phyloP scores from a whole-genome alignment of 2,888 invertebrate species.

The Danaus chrysippus region DNA sequence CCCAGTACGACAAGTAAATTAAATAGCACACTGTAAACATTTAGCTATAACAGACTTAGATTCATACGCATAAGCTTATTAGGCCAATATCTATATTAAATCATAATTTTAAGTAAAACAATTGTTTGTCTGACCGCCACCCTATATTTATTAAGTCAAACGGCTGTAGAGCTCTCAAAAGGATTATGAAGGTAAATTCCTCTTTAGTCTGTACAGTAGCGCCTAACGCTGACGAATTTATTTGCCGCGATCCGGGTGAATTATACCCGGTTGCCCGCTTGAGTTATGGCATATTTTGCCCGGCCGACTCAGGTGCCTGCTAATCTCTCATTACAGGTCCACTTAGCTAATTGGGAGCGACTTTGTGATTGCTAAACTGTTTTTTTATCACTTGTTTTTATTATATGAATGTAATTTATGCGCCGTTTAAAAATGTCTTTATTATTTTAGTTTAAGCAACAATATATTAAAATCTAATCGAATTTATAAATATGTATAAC shows the following conservation, averaged over 20 bases:
- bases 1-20: constrained; percentile 24
- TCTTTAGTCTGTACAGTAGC: constrained; percentile 18
- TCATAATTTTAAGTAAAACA: not conserved
- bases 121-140: not conserved
- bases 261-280: constrained; percentile 50
- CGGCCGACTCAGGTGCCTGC: constrained; percentile 60
- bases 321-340: constrained; percentile 70
- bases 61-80: constrained; percentile 9
- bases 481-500: no score
- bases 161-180: no score
- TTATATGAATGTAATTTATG: not conserved
- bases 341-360: constrained; percentile 60
- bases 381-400: not conserved
- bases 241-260: constrained; percentile 63
- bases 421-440: no score
- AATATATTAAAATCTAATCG: no score
- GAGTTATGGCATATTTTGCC: constrained; percentile 65
- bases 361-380: constrained; percentile 17
- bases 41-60: constrained; percentile 4
- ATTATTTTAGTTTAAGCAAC: no score
- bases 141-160: no score
- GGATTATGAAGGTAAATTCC: constrained; percentile 24
- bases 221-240: constrained; percentile 69
- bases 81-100: not conserved
- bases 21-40: constrained; percentile 24